Percentiles rank a stretch among this genome's conserved stretches.
These are phyloP conservation scores for Drosophila athabasca DNA, from an alignment of 1,140 invertebrate genomes.

Conservation along the genomic window DNA sequence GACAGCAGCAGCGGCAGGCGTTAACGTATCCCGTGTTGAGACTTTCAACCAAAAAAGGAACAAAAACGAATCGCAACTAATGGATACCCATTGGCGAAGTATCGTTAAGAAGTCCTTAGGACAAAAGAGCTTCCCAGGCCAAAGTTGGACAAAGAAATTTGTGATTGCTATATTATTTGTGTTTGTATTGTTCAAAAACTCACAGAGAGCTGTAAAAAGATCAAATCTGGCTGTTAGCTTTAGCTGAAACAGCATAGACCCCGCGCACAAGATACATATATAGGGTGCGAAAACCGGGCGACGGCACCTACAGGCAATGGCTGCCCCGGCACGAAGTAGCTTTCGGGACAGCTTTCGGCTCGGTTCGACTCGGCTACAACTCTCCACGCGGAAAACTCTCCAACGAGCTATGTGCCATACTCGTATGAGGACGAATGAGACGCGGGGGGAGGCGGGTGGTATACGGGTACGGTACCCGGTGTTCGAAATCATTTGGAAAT, in stretches of 20 bases:
- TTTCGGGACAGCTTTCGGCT: conserved; percentile 15
- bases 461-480: neutral
- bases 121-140: no score
- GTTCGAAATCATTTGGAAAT: conserved; percentile 49
- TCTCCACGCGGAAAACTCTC: conserved; percentile 30
- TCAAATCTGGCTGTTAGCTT: no score
- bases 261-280: no score
- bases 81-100: conserved; percentile 21
- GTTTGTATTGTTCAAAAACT: no score
- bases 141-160: no score
- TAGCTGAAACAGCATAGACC: no score
- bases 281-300: no score
- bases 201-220: no score
- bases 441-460: no score
- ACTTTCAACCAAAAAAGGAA: conserved; percentile 50
- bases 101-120: neutral
- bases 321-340: neutral
- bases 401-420: neutral
- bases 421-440: neutral
- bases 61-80: conserved; percentile 31
- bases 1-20: neutral
- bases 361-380: conserved; percentile 16
- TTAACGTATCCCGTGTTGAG: conserved; percentile 66
- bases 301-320: no score
- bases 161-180: no score